These are phyloP conservation scores for Sardinella longiceps DNA, from an alignment of 2,797 vertebrate genomes.

Conservation along the genomic window DNA sequence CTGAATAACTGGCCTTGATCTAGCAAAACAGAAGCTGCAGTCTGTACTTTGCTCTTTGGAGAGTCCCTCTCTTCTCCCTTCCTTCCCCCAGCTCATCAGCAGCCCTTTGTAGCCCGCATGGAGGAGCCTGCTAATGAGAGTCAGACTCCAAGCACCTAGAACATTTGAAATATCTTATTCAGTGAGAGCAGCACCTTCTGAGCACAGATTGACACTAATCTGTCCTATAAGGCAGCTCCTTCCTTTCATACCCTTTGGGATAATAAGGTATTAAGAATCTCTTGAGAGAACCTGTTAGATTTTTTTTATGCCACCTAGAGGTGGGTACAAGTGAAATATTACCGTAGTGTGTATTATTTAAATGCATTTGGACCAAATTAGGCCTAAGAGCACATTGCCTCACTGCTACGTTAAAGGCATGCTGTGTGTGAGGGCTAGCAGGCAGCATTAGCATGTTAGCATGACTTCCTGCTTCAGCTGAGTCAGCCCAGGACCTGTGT, in stretches of 20 bases:
- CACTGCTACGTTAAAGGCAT: background rate
- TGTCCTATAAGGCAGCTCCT: background rate
- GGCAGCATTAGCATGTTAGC: background rate
- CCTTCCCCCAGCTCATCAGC: background rate
- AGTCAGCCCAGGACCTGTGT: background rate
- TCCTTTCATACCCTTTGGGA: background rate
- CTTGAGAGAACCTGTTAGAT: background rate
- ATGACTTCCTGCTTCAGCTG: background rate
- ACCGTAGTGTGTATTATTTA: background rate
- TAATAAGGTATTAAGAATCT: background rate
- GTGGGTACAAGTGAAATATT: background rate
- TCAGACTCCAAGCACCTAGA: background rate
- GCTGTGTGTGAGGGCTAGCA: background rate
- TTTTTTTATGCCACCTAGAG: background rate
- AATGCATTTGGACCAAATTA: background rate
- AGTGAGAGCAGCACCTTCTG: background rate
- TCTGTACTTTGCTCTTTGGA: background rate
- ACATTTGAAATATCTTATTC: background rate
- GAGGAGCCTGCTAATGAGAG: conserved; percentile 2
- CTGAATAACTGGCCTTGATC: conserved; percentile 25
- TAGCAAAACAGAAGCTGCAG: background rate
- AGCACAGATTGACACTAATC: background rate
- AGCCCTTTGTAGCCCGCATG: background rate
- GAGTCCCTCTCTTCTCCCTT: background rate
- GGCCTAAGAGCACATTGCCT: background rate